Base-by-base conservation (phyloP, 2,797 vertebrate species). In the Acipenser oxyrinchus region DNA sequence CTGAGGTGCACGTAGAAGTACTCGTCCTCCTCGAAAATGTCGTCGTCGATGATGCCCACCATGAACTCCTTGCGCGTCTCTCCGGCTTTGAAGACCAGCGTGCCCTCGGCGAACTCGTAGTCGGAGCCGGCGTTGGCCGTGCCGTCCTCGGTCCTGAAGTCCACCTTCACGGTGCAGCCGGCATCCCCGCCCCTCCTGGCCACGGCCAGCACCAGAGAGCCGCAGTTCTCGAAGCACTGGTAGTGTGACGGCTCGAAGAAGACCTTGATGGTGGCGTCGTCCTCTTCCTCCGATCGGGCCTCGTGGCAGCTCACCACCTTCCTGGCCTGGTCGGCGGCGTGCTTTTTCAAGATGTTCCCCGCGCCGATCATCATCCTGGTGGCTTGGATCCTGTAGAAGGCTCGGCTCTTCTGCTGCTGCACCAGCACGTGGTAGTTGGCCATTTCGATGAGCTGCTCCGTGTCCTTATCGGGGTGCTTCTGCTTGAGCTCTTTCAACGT, bases 321-420 rank as follows among this genome's bases (percentile, higher is more conserved):
- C 66, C 91, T 88, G 12, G 91, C 91, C 81, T 92, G 89, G 78
- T 93, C 92, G 0, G 92, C 91, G 0, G 91, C 92, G 0, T 93
- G 92, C 67, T 91, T 92, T 82, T 93, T 93, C 4, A 93, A 83
- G 72, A 93, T 91, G 81, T 93, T 92, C 2, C 92, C 92, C 0
- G 91, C 92, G 12, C 92, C 92, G 0, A 91, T 93, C 91, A 93
- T 93, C 90, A 92, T 92, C 75, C 92, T 85, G 23, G 91, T 93
- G n/a, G 92, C 92, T 67, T 93, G 92, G 73, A 93, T 93, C 51
- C 92, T 86, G 72, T 93, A 93, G 72, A 93, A 93, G 0, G 92
- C 92, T 59, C 92, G 71, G 78, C 91, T 93, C 78, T 93, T 93
- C 79, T 92, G 91, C 80, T 93, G 92, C 75, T 92, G 91, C 76